Base-by-base conservation (phyloP, 35 echinoderm and acorn worm genomes). In the Acanthaster planci region DNA sequence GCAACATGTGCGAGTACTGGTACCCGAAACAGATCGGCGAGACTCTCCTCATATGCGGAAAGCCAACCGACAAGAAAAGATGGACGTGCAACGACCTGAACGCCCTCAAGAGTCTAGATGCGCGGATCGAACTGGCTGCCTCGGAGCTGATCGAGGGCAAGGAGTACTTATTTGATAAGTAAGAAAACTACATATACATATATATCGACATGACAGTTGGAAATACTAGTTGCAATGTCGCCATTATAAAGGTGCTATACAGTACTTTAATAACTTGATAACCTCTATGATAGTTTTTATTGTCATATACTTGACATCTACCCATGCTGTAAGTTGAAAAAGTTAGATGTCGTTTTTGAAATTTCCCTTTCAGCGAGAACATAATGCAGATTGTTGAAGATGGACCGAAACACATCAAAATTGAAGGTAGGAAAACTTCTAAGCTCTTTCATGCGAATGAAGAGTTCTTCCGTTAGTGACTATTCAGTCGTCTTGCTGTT, bases 351-450 rank as follows among this genome's bases (percentile, higher is more conserved):
- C 42, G 4, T 47, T 4, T 47, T 6, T 12, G 12, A 47, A 47
- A 12, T 47, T 47, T 6, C 64, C 8, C 29, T 7, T 72, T 34
- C 30, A 72, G 64, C 14, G 64, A 26, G 64, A 72, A 35, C 34
- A 8, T 72, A 10, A 72, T 72, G 64, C 64, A 72, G 64, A 72
- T 72, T 26, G 64, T 72, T 29, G 64, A 72, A 10, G 26, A 72
- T 19, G 64, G 64, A 34, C 64, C 64, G 30, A 72, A 72, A 29
- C 29, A 72, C 64, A 72, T 72, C 64, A 21, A 72, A 72, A 72
- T 72, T 12, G 64, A 72, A 36, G 64, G 64, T 35, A 72, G 23
- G 64, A 0, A 72, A 30, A 7, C 14, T 30, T 67, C 1, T 22
- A 15, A 8, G 1, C 5, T 60, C 6, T 19, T 29, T 7, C 57